Evolutionary conservation across 2,797 vertebrate species (phyloP).

Genomic region (Chaetophractus vellerosus): DNA sequence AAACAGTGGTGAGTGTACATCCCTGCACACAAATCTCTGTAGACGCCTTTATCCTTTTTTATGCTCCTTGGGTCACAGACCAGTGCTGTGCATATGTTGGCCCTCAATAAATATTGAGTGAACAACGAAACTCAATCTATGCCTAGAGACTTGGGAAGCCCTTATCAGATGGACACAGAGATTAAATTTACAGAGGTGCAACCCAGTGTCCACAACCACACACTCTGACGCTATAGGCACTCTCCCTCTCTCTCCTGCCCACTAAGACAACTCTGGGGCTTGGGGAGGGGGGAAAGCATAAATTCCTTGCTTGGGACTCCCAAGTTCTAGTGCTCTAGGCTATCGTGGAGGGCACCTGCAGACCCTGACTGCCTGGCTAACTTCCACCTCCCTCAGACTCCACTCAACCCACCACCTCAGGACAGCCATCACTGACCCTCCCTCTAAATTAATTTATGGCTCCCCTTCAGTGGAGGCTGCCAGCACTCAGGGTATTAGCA

Average conservation of each 20-base stretch:
- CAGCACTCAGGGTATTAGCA: neutral
- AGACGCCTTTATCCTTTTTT: slow-evolving; percentile 23
- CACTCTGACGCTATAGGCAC: too few species aligned
- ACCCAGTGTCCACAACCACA: neutral
- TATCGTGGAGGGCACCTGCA: neutral
- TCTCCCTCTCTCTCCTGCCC: neutral
- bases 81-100: neutral
- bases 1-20: neutral
- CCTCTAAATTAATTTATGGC: neutral
- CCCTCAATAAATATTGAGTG: slow-evolving; percentile 60
- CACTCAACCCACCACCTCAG: neutral
- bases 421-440: neutral
- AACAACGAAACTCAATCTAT: slow-evolving; percentile 64
- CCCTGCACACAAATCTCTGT: neutral
- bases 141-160: neutral
- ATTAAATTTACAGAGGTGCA: slow-evolving; percentile 1
- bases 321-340: neutral
- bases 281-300: neutral
- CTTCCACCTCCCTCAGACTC: neutral
- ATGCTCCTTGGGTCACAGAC: neutral
- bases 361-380: neutral
- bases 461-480: neutral
- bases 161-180: neutral
- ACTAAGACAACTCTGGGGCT: neutral
- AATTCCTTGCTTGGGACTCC: neutral